These are phyloP conservation scores for Neopelma chrysocephalum DNA, from an alignment of 2,797 vertebrate genomes.

Conservation along the genomic window DNA sequence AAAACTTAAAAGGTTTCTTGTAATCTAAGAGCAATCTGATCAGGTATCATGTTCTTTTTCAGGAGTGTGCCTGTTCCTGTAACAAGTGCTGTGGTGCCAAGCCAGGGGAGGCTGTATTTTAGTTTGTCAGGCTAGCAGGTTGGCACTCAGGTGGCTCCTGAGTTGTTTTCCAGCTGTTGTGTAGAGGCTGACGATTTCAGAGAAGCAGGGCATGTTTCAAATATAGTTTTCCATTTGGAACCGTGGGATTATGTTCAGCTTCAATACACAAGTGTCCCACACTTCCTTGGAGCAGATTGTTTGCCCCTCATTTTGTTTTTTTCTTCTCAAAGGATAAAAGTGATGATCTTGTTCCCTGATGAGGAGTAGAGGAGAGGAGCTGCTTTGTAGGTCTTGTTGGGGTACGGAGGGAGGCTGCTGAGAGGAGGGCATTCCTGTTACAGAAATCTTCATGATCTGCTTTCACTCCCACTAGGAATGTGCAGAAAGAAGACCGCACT, in stretches of 20 bases:
- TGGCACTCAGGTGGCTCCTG: background rate
- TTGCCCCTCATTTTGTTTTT: background rate
- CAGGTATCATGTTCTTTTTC: background rate
- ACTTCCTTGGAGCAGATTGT: background rate
- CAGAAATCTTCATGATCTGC: background rate
- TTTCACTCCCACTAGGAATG: constrained; percentile 80
- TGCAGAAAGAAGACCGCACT: constrained; percentile 94
- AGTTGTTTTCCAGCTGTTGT: background rate
- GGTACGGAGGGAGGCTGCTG: background rate
- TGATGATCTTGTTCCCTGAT: background rate
- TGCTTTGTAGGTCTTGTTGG: background rate
- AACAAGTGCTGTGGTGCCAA: background rate
- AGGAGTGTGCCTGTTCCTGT: rapidly evolving
- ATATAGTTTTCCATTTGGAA: background rate
- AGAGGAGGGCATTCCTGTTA: background rate
- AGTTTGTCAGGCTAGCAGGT: background rate
- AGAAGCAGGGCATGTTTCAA: background rate
- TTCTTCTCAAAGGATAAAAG: background rate
- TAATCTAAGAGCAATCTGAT: background rate
- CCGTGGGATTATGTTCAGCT: background rate
- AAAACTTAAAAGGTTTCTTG: background rate
- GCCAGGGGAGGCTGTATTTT: background rate
- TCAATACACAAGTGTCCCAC: rapidly evolving
- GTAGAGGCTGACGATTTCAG: background rate
- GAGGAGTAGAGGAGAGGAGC: background rate